Conservation (phyloP, 1,140 invertebrate species). For the Zaprionus nigranus region DNA sequence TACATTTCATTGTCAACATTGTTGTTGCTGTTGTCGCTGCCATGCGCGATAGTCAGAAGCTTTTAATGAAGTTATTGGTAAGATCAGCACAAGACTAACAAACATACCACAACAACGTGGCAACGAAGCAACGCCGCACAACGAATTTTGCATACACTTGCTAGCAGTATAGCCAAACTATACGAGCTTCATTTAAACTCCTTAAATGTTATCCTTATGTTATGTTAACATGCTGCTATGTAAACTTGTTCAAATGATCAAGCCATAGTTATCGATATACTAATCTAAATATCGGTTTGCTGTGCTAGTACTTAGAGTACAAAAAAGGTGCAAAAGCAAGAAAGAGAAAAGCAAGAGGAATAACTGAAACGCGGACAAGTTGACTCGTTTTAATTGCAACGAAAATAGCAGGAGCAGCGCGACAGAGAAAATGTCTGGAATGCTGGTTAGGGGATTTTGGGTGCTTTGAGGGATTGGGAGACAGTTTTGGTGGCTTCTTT, state of each 20-base stretch:
- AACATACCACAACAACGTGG: conserved; percentile 10
- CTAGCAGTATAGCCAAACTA: too few relatives aligned
- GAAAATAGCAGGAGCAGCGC: conserved; percentile 34
- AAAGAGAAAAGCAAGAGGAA: conserved; percentile 4
- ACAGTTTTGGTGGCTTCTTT: conserved; percentile 42
- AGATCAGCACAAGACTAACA: conserved; percentile 51
- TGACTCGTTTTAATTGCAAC: conserved; percentile 69
- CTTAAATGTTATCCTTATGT: too few relatives aligned
- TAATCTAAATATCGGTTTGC: too few relatives aligned
- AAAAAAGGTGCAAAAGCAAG: not conserved
- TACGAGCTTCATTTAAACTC: too few relatives aligned
- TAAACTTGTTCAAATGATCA: too few relatives aligned
- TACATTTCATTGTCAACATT: conserved; percentile 75
- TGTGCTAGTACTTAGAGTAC: not conserved
- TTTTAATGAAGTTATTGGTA: conserved; percentile 73
- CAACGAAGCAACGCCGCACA: not conserved
- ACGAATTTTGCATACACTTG: conserved; percentile 14
- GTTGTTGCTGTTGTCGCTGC: conserved; percentile 11
- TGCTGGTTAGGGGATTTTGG: conserved; percentile 17
- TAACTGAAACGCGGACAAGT: conserved; percentile 30
- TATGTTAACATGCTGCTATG: too few relatives aligned
- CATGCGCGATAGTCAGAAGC: conserved; percentile 32
- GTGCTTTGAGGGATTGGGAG: not conserved
- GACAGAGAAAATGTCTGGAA: conserved; percentile 41
- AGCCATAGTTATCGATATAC: too few relatives aligned